Percentiles rank a stretch among this genome's conserved stretches.
Conservation (phyloP, 2,888 invertebrate species). For the Drosophila rellima region DNA sequence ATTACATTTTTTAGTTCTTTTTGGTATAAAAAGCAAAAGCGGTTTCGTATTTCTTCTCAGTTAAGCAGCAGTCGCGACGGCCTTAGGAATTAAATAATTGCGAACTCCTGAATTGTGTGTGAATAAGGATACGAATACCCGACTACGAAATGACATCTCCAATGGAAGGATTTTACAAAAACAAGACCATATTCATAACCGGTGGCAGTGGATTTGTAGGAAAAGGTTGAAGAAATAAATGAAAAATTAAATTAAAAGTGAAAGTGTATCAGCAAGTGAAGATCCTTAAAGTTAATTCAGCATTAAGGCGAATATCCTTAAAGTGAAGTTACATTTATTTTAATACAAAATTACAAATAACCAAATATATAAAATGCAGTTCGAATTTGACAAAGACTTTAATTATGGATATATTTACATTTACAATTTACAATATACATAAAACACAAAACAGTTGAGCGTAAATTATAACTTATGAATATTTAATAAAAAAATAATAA, state of each 20-base stretch:
- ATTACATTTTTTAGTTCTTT: not conserved
- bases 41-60: not conserved
- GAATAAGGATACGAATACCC: constrained; percentile 2
- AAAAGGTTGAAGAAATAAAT: constrained; percentile 79
- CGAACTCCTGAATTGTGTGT: not conserved
- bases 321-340: too few relatives aligned
- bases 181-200: constrained; percentile 88
- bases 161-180: constrained; percentile 88
- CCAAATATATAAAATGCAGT: too few relatives aligned
- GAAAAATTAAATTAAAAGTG: not conserved
- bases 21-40: not conserved
- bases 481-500: too few relatives aligned
- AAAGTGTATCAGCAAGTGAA: too few relatives aligned
- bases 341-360: too few relatives aligned
- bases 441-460: too few relatives aligned
- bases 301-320: too few relatives aligned
- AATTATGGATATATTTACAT: too few relatives aligned
- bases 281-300: too few relatives aligned
- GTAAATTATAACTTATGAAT: too few relatives aligned
- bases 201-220: constrained; percentile 87
- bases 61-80: not conserved
- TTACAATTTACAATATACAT: too few relatives aligned
- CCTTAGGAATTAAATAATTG: not conserved
- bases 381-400: too few relatives aligned
- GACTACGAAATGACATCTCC: constrained; percentile 61